Evolutionary conservation across 2,888 invertebrate genomes (phyloP).

Genomic region (Pseudococcus viburni): DNA sequence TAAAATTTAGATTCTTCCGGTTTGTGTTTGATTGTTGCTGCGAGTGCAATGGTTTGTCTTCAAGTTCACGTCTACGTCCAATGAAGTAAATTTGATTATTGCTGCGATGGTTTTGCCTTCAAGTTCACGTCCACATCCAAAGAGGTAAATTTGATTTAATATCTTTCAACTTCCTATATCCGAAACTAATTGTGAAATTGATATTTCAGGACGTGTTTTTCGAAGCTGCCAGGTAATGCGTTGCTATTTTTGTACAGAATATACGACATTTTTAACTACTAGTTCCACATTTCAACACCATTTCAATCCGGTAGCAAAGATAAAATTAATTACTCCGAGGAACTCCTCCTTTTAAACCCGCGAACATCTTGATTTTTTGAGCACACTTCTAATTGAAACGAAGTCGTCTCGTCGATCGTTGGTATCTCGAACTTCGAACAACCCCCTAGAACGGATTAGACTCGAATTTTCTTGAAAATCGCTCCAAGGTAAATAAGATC

Average conservation of each 20-base stretch:
- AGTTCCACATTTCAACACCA: constrained; percentile 43
- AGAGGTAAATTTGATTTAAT: not conserved
- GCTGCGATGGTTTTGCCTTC: not conserved
- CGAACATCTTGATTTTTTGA: constrained; percentile 31
- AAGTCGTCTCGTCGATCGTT: not conserved
- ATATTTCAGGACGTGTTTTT: not conserved
- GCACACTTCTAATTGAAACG: constrained; percentile 33
- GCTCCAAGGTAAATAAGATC: not conserved
- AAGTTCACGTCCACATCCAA: not conserved
- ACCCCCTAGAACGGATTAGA: not conserved
- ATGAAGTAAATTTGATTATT: not conserved
- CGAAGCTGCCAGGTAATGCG: not conserved
- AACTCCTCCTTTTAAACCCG: constrained; percentile 26
- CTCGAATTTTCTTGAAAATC: not conserved
- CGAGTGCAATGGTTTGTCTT: not conserved
- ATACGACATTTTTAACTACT: constrained; percentile 37
- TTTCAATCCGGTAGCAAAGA: constrained; percentile 22
- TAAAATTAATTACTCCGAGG: constrained; percentile 8
- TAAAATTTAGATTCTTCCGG: too few species aligned
- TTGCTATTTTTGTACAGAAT: not conserved
- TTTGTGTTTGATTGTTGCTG: too few species aligned
- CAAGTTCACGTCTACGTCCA: not conserved
- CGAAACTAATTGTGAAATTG: not conserved
- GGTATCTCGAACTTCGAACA: not conserved
- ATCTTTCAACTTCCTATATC: not conserved